Percentiles rank a stretch among this genome's conserved stretches.
Evolutionary conservation across 2,113 vertebrate species (phyloP).

Genomic region (Bombycilla garrulus): DNA sequence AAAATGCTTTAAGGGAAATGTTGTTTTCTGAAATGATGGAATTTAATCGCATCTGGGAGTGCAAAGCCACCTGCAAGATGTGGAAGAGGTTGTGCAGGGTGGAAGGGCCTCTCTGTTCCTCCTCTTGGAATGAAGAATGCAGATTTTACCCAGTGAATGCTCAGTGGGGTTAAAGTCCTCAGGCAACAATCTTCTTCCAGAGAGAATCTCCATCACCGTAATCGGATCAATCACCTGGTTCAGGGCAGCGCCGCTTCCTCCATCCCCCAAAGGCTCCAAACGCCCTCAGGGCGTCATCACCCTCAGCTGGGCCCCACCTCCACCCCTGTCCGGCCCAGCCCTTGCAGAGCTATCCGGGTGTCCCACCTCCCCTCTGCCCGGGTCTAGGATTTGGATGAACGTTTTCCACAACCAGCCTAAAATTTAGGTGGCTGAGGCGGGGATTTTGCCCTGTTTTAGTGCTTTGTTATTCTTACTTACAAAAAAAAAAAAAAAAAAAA

Average conservation of each 20-base stretch:
- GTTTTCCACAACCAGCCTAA: not conserved
- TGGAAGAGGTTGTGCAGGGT: not conserved
- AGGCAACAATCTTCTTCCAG: not conserved
- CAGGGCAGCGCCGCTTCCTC: rapidly evolving
- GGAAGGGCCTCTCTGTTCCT: rapidly evolving
- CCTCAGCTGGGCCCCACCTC: not conserved
- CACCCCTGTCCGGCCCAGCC: not conserved
- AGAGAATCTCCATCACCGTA: not conserved
- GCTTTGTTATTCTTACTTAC: not conserved
- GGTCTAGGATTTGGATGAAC: not conserved
- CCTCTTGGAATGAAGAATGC: not conserved
- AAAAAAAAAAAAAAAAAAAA: not conserved
- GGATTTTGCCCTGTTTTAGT: not conserved
- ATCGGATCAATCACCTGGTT: not conserved
- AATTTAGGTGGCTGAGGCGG: not conserved
- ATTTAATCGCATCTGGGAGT: rapidly evolving
- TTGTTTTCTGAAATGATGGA: not conserved
- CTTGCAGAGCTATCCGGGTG: not conserved
- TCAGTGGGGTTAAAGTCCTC: not conserved
- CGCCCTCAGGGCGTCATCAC: not conserved
- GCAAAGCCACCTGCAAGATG: not conserved
- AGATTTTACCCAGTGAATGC: not conserved
- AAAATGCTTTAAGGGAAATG: not conserved
- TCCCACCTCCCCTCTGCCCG: not conserved
- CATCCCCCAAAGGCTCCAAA: not conserved